A percentile compares a stretch with the other conserved stretches of the same genome.
phyloP scores from a whole-genome alignment of 2,888 invertebrate genomes.

The Euplagia quadripunctaria region DNA sequence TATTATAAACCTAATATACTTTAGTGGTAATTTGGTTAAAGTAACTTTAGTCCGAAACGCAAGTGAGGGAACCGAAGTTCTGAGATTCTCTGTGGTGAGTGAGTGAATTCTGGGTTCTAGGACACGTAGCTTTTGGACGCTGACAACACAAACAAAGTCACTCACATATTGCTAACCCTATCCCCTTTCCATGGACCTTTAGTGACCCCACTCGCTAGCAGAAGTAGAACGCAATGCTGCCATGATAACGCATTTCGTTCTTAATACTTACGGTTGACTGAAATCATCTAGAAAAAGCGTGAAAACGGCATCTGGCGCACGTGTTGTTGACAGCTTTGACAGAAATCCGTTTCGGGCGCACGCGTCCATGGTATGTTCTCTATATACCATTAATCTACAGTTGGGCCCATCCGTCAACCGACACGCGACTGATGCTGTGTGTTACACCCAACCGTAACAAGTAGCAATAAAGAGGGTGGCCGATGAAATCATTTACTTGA shows the following conservation, averaged over 20 bases:
- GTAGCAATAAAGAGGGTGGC: conserved; percentile 20
- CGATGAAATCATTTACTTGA: conserved; percentile 37
- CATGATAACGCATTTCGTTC: not conserved
- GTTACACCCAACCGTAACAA: conserved; percentile 52
- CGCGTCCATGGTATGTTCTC: conserved; percentile 53
- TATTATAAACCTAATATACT: too few species aligned
- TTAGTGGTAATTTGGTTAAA: too few species aligned
- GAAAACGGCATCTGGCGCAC: conserved; percentile 43
- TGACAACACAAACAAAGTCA: not conserved
- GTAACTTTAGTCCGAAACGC: too few species aligned
- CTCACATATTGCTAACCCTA: not conserved
- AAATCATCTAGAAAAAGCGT: conserved; percentile 35
- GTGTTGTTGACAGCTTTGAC: conserved; percentile 68
- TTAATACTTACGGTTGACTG: conserved; percentile 6
- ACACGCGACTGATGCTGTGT: conserved; percentile 61
- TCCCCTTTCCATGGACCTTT: not conserved
- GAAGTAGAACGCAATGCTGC: not conserved
- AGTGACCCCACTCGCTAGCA: not conserved
- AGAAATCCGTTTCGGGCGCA: conserved; percentile 64
- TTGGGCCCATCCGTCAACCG: conserved; percentile 62
- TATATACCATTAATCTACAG: conserved; percentile 51
- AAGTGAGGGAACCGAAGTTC: not conserved
- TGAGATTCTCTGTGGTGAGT: not conserved
- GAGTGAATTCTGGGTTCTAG: too few species aligned
- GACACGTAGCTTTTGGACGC: not conserved